Percentiles rank a stretch among this genome's conserved stretches.
phyloP scores from a whole-genome alignment of 2,888 invertebrate species.

The Ctena decussata region DNA sequence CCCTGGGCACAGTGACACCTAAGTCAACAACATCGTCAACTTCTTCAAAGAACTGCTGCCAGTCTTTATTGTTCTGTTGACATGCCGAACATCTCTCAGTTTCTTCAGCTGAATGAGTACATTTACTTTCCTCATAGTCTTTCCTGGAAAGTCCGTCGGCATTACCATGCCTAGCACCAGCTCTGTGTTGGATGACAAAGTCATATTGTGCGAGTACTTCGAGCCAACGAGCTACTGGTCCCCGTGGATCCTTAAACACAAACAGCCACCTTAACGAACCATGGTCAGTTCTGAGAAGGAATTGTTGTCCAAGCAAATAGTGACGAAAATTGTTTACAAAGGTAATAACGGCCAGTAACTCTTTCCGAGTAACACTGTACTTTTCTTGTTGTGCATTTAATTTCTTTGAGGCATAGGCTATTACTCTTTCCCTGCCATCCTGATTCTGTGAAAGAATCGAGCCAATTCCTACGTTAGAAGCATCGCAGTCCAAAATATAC shows the following conservation, averaged over 20 bases:
- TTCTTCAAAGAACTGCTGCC: no score
- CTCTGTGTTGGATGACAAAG: conserved; percentile 42
- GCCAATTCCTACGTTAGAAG: conserved; percentile 30
- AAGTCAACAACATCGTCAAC: no score
- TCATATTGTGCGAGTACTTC: conserved; percentile 51
- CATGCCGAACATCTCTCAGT: conserved; percentile 1
- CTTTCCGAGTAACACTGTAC: conserved; percentile 15
- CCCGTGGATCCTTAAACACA: conserved; percentile 50
- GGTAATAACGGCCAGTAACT: conserved; percentile 64
- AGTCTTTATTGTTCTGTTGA: neutral
- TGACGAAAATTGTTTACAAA: conserved; percentile 63
- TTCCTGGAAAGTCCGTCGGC: conserved; percentile 4
- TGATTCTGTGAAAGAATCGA: conserved; percentile 47
- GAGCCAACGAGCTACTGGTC: conserved; percentile 55
- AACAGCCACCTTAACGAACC: conserved; percentile 60
- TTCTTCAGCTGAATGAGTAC: neutral
- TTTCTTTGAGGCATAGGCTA: conserved; percentile 37
- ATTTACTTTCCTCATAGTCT: neutral
- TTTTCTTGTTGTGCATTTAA: neutral
- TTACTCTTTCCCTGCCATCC: conserved; percentile 39
- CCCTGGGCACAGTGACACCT: no score
- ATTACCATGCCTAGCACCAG: conserved; percentile 25
- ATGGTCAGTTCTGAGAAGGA: conserved; percentile 59
- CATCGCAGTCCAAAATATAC: conserved; percentile 33
- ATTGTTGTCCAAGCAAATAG: conserved; percentile 34